Base-by-base conservation (phyloP, 2,113 vertebrate species). In the Engystomops pustulosus region DNA sequence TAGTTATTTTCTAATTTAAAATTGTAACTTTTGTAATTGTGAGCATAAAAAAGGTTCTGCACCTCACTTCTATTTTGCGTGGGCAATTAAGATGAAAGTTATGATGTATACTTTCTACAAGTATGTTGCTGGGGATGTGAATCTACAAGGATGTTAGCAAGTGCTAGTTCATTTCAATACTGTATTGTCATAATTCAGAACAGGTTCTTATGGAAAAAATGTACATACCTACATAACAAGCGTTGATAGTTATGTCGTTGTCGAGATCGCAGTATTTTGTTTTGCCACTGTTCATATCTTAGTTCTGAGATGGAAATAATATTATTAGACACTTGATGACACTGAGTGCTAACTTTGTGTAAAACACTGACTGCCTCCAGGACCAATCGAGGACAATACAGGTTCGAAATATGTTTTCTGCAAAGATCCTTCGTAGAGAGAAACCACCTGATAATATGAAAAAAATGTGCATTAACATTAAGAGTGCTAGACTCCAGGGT, bases 181-280 rank as follows among this genome's bases (percentile, higher is more conserved):
- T n/a, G n/a, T n/a, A n/a, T n/a, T n/a, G n/a, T n/a, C n/a, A n/a
- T n/a, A n/a, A n/a, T n/a, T n/a, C n/a, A n/a, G n/a, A n/a, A n/a
- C n/a, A n/a, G n/a, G n/a, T n/a, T n/a, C n/a, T n/a, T n/a, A 55
- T 2, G 12, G 27, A 60, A 11, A 11, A 65, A 32, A 62, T 9
- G 32, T 47, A 2, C 87, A 3, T 25, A 95, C 94, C 94, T 93
- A 72, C 12, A 82, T 1, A 89, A 23, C 92, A 95, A 91, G 3
- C 89, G 87, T 3, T 91, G 36, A 45, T 90, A 95, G 81, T 92
- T 95, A 36, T 86, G 89, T 32, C 94, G 89, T 87, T 95, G 94
- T 11, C 94, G 91, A 0, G 94, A 95, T 1, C 91, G 91, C 5
- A 95, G 86, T 0, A 23, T 75, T 49, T 83, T 91, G 36, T 75